phyloP scores from a whole-genome alignment of 2,113 vertebrate genomes.

The Falco punctatus region DNA sequence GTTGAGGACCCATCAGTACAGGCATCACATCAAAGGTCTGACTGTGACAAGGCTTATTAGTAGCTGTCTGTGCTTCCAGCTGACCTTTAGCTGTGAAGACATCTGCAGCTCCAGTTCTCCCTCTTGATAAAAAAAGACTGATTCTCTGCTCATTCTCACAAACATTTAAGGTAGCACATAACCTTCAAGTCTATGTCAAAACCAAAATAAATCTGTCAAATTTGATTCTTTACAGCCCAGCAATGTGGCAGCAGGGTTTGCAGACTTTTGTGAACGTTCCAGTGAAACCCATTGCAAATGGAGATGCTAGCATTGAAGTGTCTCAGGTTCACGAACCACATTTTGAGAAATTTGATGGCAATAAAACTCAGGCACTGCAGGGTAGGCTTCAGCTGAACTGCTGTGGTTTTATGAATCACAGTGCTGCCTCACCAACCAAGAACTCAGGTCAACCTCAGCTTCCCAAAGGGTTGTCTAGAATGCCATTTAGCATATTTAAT shows the following conservation, averaged over 20 bases:
- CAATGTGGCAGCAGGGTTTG: background rate
- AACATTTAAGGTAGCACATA: background rate
- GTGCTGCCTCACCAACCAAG: background rate
- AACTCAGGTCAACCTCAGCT: background rate
- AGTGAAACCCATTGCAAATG: background rate
- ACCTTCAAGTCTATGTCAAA: background rate
- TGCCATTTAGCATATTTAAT: background rate
- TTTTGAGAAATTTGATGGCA: background rate
- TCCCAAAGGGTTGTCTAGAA: background rate
- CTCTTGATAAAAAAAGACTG: background rate
- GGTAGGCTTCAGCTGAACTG: background rate
- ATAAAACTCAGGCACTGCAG: background rate
- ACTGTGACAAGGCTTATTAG: background rate
- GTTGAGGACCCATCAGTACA: background rate
- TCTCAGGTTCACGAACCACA: background rate
- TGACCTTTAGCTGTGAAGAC: background rate
- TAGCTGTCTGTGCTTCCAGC: background rate
- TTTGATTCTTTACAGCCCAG: background rate
- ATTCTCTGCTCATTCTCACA: background rate
- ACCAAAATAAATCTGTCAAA: background rate
- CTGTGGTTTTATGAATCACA: constrained; percentile 28
- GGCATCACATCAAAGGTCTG: background rate
- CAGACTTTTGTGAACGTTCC: background rate
- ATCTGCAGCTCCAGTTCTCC: background rate
- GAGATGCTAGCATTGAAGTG: background rate